Base-by-base conservation (phyloP, 2,113 vertebrate species). In the Ibidorhyncha struthersii region DNA sequence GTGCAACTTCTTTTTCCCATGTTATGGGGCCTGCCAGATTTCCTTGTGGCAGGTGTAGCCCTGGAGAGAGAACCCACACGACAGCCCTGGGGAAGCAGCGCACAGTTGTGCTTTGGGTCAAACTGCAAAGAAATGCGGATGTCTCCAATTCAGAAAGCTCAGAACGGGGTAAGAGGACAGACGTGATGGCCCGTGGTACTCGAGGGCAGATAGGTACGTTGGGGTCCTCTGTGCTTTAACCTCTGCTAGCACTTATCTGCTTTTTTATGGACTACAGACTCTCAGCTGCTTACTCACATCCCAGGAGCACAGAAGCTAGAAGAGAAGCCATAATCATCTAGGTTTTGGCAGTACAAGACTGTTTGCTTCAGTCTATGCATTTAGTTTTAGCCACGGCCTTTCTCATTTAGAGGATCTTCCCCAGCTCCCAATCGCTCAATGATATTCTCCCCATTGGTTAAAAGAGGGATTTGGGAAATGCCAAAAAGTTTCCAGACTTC, bases 11-110 rank as follows among this genome's bases (percentile, higher is more conserved):
- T 73, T 34, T 70, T 87, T 93, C 96, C 90, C 91, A 77, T 5
- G 0, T 8, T 6, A 3, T 1, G 4, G 30, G 20, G 19, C 34
- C 78, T 30, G 17, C 20, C 69, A 69, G 12, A 4, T 59, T 73
- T 89, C 90, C 89, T 55, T 0, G 8, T 18, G 47, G 52, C n/a
- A 70, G 93, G 58, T 82, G 74, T 19, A 69, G 23, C 50, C 52
- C 32, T 3, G 1, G 50, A 55, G n/a, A 67, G 9, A 69, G 18
- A 79, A n/a, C 9, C 25, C 40, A 29, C 34, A 15, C 0, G 0
- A 5, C 26, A 58, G 30, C 9, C 21, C 38, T 22, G 14, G 50
- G 14, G 21, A 43, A 43, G 58, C 18, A 34, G 80, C 1, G 1
- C 0, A 4, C 36, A 49, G 43, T 20, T 59, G 70, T 36, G 49